These are phyloP conservation scores for Chaetodon auriga DNA, from an alignment of 2,113 vertebrate genomes.

Conservation along the genomic window DNA sequence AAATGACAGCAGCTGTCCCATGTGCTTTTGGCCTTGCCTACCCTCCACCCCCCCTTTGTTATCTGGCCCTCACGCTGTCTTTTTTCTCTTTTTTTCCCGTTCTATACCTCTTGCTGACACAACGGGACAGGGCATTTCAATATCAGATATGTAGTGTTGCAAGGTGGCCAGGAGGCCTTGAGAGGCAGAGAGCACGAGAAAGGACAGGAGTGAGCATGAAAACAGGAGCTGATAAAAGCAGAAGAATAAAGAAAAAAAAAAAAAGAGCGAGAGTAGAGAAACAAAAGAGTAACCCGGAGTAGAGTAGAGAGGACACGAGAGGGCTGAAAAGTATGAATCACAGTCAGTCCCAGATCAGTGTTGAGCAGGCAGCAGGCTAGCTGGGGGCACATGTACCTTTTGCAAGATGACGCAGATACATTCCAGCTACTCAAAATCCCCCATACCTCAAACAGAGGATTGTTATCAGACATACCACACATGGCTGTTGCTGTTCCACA, in stretches of 20 bases:
- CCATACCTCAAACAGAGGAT: slow-evolving; percentile 34
- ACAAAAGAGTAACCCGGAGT: slow-evolving; percentile 32
- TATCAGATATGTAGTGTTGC: slow-evolving; percentile 51
- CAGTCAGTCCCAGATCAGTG: slow-evolving; percentile 18
- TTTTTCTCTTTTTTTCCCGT: slow-evolving; percentile 47
- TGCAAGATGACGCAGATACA: slow-evolving; percentile 53
- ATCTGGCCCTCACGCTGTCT: slow-evolving; percentile 47
- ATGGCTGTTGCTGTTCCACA: slow-evolving; percentile 14
- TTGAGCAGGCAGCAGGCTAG: slow-evolving; percentile 39
- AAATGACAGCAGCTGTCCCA: slow-evolving; percentile 42
- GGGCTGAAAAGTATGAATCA: slow-evolving; percentile 59
- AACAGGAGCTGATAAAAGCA: slow-evolving; percentile 2
- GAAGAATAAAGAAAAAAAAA: slow-evolving; percentile 14
- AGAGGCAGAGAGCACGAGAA: background rate
- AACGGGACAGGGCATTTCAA: slow-evolving; percentile 55
- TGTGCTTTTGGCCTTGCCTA: slow-evolving; percentile 39
- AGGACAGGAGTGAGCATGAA: slow-evolving; percentile 17
- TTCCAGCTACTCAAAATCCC: slow-evolving; percentile 60
- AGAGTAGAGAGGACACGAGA: slow-evolving; percentile 35
- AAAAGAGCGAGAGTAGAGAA: slow-evolving; percentile 7
- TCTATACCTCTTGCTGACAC: slow-evolving; percentile 36
- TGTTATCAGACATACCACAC: slow-evolving; percentile 46
- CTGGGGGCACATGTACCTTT: slow-evolving; percentile 56
- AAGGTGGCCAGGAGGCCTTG: slow-evolving; percentile 44
- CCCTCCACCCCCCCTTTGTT: slow-evolving; percentile 43